Percentiles rank a stretch among this genome's conserved stretches.
phyloP scores from a whole-genome alignment of 2,888 invertebrate species.

The Orthosia gracilis region DNA sequence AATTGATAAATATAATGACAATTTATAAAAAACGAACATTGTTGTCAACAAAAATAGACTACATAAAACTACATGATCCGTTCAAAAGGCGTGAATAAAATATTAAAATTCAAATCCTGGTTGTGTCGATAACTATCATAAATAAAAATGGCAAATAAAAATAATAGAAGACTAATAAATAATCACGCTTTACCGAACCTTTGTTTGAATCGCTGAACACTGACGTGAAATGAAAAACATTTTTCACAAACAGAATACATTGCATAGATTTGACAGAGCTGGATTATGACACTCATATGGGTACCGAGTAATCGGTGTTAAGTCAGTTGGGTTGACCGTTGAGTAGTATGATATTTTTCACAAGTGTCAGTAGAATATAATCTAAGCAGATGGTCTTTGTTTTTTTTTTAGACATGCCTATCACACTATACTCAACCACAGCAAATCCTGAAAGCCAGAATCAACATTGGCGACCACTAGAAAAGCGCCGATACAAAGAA shows the following conservation, averaged over 20 bases:
- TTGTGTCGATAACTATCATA: background rate
- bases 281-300: background rate
- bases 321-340: background rate
- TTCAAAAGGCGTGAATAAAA: conserved; percentile 2
- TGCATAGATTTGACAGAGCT: background rate
- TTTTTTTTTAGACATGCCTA: too few relatives aligned
- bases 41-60: background rate
- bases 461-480: too few relatives aligned
- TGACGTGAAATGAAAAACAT: background rate
- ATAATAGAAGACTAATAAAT: conserved; percentile 30
- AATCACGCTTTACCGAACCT: conserved; percentile 11
- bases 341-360: background rate
- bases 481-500: too few relatives aligned
- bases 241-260: conserved; percentile 25
- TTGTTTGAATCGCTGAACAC: background rate
- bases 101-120: background rate
- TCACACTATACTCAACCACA: too few relatives aligned
- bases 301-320: background rate
- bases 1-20: background rate
- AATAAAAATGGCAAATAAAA: too few relatives aligned
- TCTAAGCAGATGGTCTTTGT: too few relatives aligned
- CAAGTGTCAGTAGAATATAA: background rate
- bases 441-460: too few relatives aligned
- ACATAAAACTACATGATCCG: conserved; percentile 2
- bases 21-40: background rate